Base-by-base conservation (phyloP, 1,140 invertebrate species). In the Coelopa frigida region DNA sequence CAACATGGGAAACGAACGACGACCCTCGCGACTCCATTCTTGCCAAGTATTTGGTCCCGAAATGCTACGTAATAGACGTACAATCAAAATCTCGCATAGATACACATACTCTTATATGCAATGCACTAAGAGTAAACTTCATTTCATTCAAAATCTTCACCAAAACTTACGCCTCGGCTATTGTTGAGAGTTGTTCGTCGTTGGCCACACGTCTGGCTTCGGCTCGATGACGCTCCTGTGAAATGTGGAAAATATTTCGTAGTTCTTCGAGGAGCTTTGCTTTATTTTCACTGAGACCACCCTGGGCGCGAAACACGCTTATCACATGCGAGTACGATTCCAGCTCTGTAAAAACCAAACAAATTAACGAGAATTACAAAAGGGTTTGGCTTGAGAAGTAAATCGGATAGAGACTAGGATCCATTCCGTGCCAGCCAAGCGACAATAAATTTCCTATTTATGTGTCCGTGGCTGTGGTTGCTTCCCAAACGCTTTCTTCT, bases 261-360 rank as follows among this genome's bases (percentile, higher is more conserved):
- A 93, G 72, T 64, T 94, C 87, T 65, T 83, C 81, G 33, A 95
- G 74, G 49, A 93, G 72, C 68, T 85, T 87, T 67, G 83, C 82
- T 77, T 91, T 93, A 52, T 85, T 83, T 59, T 80, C 81, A 57
- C 79, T 87, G 29, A 94, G 80, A 61, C 83, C 78, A 46, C 92
- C 92, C 75, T 94, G 91, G 59, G 90, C 92, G 72, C 92, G 79
- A 68, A 94, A 82, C 51, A 89, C 89, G 59, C 85, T 88, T 39
- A 94, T 82, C 68, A 94, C 78, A 64, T 82, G 81, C 55, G 86
- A 83, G 77, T 94, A 95, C 51, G 90, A 89, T 73, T 93, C 88
- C 55, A 94, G 72, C 77, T 95, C 92, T 91, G 61, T 43, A 74
- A 73, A n/a, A n/a, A n/a, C n/a, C n/a, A n/a, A n/a, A n/a, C n/a